Evolutionary conservation across 2,888 invertebrate genomes (phyloP).

Genomic region (Ectemnius cavifrons): DNA sequence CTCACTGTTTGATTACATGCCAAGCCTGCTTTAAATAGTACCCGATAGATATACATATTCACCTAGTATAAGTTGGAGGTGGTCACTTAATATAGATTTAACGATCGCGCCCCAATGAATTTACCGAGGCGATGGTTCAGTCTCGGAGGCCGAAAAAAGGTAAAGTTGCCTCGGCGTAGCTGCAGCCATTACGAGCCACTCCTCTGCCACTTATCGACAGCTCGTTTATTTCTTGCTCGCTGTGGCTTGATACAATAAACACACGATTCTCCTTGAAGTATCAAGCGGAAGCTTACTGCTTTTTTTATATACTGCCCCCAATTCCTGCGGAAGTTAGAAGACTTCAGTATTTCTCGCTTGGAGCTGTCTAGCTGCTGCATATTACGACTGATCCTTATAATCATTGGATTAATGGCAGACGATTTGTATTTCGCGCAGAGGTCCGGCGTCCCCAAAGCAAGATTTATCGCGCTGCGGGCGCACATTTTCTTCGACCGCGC

Average conservation of each 20-base stretch:
- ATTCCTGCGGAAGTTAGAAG: too few species aligned
- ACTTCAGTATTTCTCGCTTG: too few species aligned
- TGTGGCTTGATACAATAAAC: slow-evolving; percentile 17
- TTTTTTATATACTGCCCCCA: too few species aligned
- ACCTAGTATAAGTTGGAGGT: background rate
- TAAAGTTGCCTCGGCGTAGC: slow-evolving; percentile 2
- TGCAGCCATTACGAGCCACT: slow-evolving; percentile 9
- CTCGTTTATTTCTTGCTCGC: slow-evolving; percentile 12
- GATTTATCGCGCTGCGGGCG: slow-evolving; percentile 12
- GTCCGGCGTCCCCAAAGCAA: background rate
- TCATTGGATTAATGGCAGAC: background rate
- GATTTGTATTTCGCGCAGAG: background rate
- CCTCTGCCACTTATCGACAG: slow-evolving; percentile 20
- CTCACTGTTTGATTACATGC: too few species aligned
- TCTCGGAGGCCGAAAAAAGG: slow-evolving; percentile 9
- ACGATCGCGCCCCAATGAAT: slow-evolving; percentile 12
- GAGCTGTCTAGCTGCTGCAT: too few species aligned
- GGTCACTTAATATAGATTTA: slow-evolving; percentile 15
- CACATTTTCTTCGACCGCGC: background rate
- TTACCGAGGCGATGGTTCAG: slow-evolving; percentile 7
- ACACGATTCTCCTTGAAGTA: background rate
- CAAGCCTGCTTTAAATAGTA: too few species aligned
- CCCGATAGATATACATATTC: background rate
- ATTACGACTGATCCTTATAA: background rate
- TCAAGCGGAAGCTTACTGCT: too few species aligned